Conservation (phyloP, 2,113 vertebrate species). For the Eclectus roratus region DNA sequence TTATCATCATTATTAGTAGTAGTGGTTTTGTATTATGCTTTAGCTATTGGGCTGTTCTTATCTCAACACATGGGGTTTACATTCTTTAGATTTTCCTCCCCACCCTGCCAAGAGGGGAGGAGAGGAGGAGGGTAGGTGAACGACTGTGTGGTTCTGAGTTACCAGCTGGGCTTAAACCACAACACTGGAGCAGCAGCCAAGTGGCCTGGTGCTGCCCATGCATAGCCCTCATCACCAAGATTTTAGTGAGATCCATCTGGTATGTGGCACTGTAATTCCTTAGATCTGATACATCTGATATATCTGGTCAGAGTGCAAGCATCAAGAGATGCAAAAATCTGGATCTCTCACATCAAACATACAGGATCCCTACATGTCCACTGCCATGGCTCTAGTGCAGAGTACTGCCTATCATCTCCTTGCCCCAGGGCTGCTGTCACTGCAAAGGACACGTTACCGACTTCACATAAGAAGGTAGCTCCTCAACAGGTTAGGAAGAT, state of each 20-base stretch:
- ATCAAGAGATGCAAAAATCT: neutral
- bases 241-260: neutral
- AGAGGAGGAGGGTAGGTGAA: neutral
- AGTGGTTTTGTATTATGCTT: neutral
- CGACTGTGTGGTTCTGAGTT: neutral
- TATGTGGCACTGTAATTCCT: neutral
- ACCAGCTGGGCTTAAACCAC: neutral
- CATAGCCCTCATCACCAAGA: neutral
- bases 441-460: fast-evolving
- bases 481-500: neutral
- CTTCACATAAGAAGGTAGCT: neutral
- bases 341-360: neutral
- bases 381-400: neutral
- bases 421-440: neutral
- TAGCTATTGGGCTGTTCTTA: neutral
- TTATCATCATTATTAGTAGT: neutral
- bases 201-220: neutral
- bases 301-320: neutral
- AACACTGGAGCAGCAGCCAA: neutral
- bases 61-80: neutral
- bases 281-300: fast-evolving
- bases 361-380: neutral
- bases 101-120: neutral
- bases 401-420: neutral
- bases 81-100: neutral